Evolutionary conservation across 2,888 invertebrate species (phyloP).

Genomic region (Trichogramma dendrolimi): DNA sequence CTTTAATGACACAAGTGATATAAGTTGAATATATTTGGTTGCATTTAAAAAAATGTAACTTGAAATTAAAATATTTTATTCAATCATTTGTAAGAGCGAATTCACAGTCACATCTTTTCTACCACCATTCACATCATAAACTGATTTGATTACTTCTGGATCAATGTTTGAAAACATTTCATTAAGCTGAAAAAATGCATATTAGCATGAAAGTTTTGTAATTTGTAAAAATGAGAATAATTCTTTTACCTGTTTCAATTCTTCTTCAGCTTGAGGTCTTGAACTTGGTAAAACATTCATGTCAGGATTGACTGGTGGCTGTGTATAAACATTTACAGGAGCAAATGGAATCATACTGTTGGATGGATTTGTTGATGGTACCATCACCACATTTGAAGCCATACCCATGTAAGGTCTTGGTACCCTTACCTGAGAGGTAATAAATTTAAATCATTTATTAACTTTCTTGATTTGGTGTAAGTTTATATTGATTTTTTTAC

Average conservation of each 20-base stretch:
- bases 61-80: slow-evolving; percentile 51
- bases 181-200: slow-evolving; percentile 63
- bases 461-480: too few relatives aligned
- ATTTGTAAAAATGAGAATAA: not conserved
- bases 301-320: slow-evolving; percentile 54
- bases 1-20: slow-evolving; percentile 40
- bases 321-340: slow-evolving; percentile 54
- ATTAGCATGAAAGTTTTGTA: slow-evolving; percentile 11
- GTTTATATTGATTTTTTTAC: slow-evolving; percentile 50
- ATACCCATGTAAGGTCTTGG: slow-evolving; percentile 37
- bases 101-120: slow-evolving; percentile 89
- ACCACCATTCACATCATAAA: slow-evolving; percentile 82
- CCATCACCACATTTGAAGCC: slow-evolving; percentile 65
- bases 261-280: slow-evolving; percentile 54
- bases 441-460: slow-evolving; percentile 22
- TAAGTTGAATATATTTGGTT: slow-evolving; percentile 24
- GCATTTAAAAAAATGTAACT: slow-evolving; percentile 10
- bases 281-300: slow-evolving; percentile 40
- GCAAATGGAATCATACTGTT: slow-evolving; percentile 46
- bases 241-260: slow-evolving; percentile 60
- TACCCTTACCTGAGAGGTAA: slow-evolving; percentile 35
- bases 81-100: slow-evolving; percentile 82
- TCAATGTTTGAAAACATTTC: slow-evolving; percentile 98
- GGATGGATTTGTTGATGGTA: slow-evolving; percentile 58
- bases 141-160: slow-evolving; percentile 85